phyloP scores from a whole-genome alignment of 2,113 vertebrate species.

The Ctenodactylus gundi region DNA sequence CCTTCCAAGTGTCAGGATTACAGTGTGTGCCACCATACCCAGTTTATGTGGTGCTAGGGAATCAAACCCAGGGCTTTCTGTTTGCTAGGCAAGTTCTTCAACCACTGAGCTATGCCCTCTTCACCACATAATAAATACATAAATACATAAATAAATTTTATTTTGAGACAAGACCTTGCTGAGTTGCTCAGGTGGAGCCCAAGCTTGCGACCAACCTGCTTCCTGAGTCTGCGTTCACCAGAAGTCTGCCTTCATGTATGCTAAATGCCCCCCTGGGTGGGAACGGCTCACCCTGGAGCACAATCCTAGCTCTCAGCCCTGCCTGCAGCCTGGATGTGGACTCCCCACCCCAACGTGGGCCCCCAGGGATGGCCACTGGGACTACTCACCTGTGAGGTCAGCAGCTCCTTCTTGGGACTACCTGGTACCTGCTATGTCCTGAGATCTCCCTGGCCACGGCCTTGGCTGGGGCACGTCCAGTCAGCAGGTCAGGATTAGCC shows the following conservation, averaged over 20 bases:
- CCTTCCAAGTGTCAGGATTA: too few species aligned
- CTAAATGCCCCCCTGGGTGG: neutral
- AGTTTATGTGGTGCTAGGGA: too few species aligned
- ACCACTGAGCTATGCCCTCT: too few species aligned
- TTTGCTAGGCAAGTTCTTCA: too few species aligned
- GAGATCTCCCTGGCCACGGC: neutral
- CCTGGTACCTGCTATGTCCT: neutral
- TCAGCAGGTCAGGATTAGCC: constrained; percentile 88
- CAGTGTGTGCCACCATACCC: too few species aligned
- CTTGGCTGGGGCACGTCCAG: constrained; percentile 82
- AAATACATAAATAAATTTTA: too few species aligned
- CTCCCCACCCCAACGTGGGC: rapidly evolving
- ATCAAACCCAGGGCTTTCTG: too few species aligned
- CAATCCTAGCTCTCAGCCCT: neutral
- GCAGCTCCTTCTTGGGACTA: constrained; percentile 46
- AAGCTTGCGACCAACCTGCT: neutral
- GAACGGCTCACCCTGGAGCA: neutral
- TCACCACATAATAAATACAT: too few species aligned
- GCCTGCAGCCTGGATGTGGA: neutral
- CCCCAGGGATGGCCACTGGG: neutral
- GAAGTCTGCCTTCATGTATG: neutral
- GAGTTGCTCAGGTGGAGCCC: neutral
- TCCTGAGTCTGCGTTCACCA: neutral
- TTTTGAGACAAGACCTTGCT: neutral
- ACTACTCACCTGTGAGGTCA: neutral